A percentile compares a stretch with the other conserved stretches of the same genome.
Evolutionary conservation across 2,797 vertebrate genomes (phyloP).

Genomic region (Balearica regulorum): DNA sequence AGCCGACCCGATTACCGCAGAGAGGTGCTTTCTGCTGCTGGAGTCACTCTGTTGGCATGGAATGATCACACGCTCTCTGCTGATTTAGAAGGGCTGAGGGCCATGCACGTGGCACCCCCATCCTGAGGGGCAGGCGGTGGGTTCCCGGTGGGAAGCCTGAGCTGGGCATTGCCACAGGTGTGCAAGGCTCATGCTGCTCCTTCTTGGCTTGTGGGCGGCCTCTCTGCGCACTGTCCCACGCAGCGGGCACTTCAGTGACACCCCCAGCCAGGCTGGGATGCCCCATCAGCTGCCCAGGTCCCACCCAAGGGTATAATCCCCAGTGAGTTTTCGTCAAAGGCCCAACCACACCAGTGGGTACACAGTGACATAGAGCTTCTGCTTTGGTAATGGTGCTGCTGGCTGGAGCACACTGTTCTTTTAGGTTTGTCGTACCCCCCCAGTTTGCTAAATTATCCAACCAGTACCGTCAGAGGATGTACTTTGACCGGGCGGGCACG

Average conservation of each 20-base stretch:
- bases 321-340: not conserved
- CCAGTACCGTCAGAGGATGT: accelerated
- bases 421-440: accelerated
- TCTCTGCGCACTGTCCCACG: not conserved
- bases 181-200: not conserved
- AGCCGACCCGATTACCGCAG: not conserved
- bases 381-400: not conserved
- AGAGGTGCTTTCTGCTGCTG: not conserved
- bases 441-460: not conserved
- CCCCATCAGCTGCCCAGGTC: accelerated
- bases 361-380: not conserved
- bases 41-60: not conserved
- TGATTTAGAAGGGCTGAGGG: not conserved
- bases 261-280: not conserved
- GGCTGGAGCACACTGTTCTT: not conserved
- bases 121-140: accelerated
- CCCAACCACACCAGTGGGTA: not conserved
- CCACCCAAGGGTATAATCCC: accelerated
- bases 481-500: not conserved
- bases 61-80: too few species aligned
- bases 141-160: not conserved
- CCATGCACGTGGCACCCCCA: not conserved
- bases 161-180: not conserved
- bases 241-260: not conserved
- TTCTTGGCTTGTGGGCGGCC: not conserved